Evolutionary conservation across 2,888 invertebrate genomes (phyloP), one percentile per base, ranked within the genome.

Genomic region (Sinopyrophorus schimmeli): DNA sequence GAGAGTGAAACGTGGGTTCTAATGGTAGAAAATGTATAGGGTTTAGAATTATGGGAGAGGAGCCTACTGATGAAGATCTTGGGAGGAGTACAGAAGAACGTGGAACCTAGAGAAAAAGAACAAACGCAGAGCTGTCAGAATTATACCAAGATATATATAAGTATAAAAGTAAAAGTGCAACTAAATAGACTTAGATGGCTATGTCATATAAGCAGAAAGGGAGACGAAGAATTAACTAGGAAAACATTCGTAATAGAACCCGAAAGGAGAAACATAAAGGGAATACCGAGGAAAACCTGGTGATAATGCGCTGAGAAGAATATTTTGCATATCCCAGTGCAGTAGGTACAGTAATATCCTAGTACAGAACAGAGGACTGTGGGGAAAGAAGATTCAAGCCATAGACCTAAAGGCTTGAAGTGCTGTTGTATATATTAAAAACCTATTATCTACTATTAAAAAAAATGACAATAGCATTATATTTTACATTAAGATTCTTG

Each of bases 41-140:
- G 24, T 24, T 24, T 24, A 7, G 11, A 27, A 27, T 12, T 27
- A 27, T 27, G 11, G 27, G 11, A 27, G 7, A n/a, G n/a, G n/a
- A n/a, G n/a, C n/a, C n/a, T 27, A 10, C 7, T 27, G 27, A 10
- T 11, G 11, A 27, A 27, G 27, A 27, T 27, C 7, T 27, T 27
- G 2, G 27, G 27, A 11, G 27, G 27, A 2, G 11, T 27, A 2
- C 10, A 27, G 7, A 7, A 27, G 3, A 27, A n/a, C n/a, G 12
- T 9, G 27, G 11, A 10, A 27, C 4, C 27, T 27, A 14, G 27
- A 27, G 27, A 27, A 27, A 14, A 27, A 27, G 27, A 11, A 27
- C 27, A 27, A 27, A 27, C 7, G 11, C 27, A 5, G 10, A 27
- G 11, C 27, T 27, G 3, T 5, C n/a, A n/a, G n/a, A n/a, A n/a